Base-by-base conservation (phyloP, 2,113 vertebrate species). In the Paedocypris sp. region DNA sequence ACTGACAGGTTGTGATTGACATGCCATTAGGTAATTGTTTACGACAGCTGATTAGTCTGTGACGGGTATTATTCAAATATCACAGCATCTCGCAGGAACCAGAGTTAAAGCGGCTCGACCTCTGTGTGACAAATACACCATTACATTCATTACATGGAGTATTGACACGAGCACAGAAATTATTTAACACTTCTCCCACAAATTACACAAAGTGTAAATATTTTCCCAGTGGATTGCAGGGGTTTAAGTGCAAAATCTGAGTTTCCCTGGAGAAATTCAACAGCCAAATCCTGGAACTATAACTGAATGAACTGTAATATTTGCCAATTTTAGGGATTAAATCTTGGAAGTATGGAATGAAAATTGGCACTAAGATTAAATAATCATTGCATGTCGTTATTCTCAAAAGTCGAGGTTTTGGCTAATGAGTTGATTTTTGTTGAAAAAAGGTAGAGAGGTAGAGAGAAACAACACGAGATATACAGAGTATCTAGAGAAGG, bases 11-110 rank as follows among this genome's bases (percentile, higher is more conserved):
- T 78, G 78, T 87, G 85, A 87, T 80, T 83, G 84, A 87, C 85
- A 82, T 75, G 83, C 77, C 80, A 87, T 83, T 85, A 82, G 78
- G 73, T 85, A 84, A 86, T 86, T 85, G 81, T 85, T 83, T 71
- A 58, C 74, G 71, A 79, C 72, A 73, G 78, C 76, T 87, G 83
- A 87, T 86, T 85, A 80, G 73, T 73, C 71, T 73, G 72, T 75
- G 82, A 79, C 80, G 79, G 74, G 73, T 76, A 77, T 73, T 73
- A 71, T 75, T 75, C 54, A 73, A 75, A 73, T 75, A 68, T 69
- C 66, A 60, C 68, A 67, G 68, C 68, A 71, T 77, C 79, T 76
- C 73, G 39, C 74, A 80, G 68, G 75, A 83, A 69, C 69, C 75
- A 69, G 66, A 72, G 73, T 72, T 70, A 63, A 67, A 74, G 74